phyloP scores from a whole-genome alignment of 2,888 invertebrate genomes.

The Apodemia zela region DNA sequence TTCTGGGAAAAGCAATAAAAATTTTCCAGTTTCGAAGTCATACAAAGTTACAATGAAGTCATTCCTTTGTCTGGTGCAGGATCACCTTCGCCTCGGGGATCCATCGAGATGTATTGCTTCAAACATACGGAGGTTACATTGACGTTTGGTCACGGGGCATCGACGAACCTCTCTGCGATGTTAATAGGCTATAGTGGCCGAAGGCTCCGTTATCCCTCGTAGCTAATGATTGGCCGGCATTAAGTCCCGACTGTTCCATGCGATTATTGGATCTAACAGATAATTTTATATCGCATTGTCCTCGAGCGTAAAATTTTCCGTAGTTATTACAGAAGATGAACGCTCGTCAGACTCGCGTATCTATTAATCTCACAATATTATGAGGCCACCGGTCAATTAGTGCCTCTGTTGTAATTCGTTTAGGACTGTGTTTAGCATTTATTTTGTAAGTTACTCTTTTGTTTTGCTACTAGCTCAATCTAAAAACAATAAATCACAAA shows the following conservation, averaged over 20 bases:
- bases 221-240: conserved; percentile 80
- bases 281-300: conserved; percentile 81
- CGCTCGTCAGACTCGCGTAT: conserved; percentile 28
- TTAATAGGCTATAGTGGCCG: conserved; percentile 59
- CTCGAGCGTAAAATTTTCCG: conserved; percentile 79
- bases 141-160: conserved; percentile 78
- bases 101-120: conserved; percentile 46
- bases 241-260: conserved; percentile 75
- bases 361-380: conserved; percentile 33
- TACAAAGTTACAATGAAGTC: conserved; percentile 67
- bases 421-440: neutral
- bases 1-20: conserved; percentile 58
- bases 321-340: conserved; percentile 62
- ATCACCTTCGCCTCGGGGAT: conserved; percentile 56
- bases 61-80: conserved; percentile 62
- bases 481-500: too few relatives aligned
- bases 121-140: conserved; percentile 61
- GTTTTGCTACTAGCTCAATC: too few relatives aligned
- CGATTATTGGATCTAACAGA: conserved; percentile 81
- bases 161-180: conserved; percentile 47
- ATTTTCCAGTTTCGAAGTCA: conserved; percentile 41
- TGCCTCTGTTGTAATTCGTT: neutral
- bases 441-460: neutral
- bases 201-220: conserved; percentile 76
- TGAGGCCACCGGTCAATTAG: conserved; percentile 30